These are phyloP conservation scores for Apogon hyalosoma DNA, from an alignment of 2,797 vertebrate species.

Conservation along the genomic window DNA sequence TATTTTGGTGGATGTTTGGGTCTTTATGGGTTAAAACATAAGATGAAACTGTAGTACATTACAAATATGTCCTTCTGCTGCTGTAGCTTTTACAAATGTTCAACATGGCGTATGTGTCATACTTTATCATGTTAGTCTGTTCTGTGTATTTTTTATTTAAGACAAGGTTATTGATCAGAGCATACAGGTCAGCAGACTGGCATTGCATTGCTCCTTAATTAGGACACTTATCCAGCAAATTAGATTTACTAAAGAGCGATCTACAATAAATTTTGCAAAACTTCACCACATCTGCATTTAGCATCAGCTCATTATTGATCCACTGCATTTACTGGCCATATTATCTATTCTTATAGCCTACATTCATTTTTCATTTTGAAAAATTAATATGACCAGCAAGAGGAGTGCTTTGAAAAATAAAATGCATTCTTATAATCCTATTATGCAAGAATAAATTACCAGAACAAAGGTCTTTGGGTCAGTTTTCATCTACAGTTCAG, in stretches of 20 bases:
- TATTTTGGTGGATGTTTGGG: too few species aligned
- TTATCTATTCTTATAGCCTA: background rate
- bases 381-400: constrained; percentile 13
- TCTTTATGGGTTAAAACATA: too few species aligned
- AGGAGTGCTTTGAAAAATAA: constrained; percentile 18
- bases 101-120: background rate
- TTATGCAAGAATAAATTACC: constrained; percentile 13
- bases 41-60: background rate
- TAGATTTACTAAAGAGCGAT: constrained; percentile 17
- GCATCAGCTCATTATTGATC: constrained; percentile 38
- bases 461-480: constrained; percentile 3
- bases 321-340: constrained; percentile 25
- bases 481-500: too few species aligned
- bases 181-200: constrained; percentile 23
- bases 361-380: constrained; percentile 34
- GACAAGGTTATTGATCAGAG: constrained; percentile 15
- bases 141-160: background rate
- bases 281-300: constrained; percentile 38
- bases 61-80: background rate
- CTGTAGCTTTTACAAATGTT: constrained; percentile 10
- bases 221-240: constrained; percentile 37
- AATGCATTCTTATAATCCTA: constrained; percentile 31
- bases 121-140: background rate
- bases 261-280: constrained; percentile 40
- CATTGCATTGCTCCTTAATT: constrained; percentile 14